Base-by-base conservation (phyloP, 2,888 invertebrate species). In the Protonemura montana region DNA sequence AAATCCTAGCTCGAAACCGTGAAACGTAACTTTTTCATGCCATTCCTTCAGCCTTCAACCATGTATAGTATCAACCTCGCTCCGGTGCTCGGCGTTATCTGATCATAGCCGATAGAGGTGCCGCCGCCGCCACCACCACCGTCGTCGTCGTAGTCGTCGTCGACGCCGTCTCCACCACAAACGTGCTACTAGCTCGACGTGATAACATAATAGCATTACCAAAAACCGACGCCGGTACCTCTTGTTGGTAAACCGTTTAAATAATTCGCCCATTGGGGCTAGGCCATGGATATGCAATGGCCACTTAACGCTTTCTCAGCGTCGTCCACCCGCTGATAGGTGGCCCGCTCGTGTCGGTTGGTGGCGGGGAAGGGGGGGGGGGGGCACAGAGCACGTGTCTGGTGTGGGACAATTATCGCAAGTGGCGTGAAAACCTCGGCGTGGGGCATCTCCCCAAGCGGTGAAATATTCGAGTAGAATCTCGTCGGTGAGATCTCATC, bases 201-300 rank as follows among this genome's bases (percentile, higher is more conserved):
- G 26, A 78, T 78, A 78, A 26, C 28, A 78, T 30, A 83, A 26
- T 41, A 83, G 82, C 82, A 83, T 35, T 42, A 10, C 42, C 42
- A 10, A 35, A 35, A 35, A 35, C 35, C 35, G 82, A 83, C 25
- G 35, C 82, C 35, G 35, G 42, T 42, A 25, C 30, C 35, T 35
- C 35, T 42, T 83, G 82, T 41, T 35, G 29, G 82, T 83, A 83
- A 83, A 83, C 82, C 35, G 82, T 83, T 84, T 84, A 84, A 84
- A 84, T 84, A 76, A 84, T 84, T 84, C 84, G 84, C 28, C 76
- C 84, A 59, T 84, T 25, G 84, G 59, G 76, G 28, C 29, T 10
- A 0, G 78, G 2, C 26, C 26, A 27, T 78, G 78, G 78, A 26
- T 78, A 78, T 78, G 26, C 78, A 78, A 78, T 82, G 5, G 29